Evolutionary conservation across 1,140 invertebrate species (phyloP).

Genomic region (Heliothis virescens): DNA sequence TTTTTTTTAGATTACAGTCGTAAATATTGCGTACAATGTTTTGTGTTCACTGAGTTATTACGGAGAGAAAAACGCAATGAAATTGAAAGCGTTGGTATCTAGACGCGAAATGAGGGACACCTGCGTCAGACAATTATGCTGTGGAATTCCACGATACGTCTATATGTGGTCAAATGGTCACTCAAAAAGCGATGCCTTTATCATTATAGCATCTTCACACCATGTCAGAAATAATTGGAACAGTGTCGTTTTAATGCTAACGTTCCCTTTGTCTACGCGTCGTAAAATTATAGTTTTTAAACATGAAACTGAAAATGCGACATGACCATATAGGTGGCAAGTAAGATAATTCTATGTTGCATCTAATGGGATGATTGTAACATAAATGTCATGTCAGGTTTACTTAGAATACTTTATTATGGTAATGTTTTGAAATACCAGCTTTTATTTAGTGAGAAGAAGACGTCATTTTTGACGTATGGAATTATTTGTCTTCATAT

Average conservation of each 20-base stretch:
- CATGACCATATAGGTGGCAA: not conserved
- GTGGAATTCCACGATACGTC: not conserved
- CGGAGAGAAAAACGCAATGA: constrained; percentile 45
- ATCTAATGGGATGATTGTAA: constrained; percentile 4
- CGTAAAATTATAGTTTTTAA: constrained; percentile 11
- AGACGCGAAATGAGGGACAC: constrained; percentile 43
- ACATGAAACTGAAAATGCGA: not conserved
- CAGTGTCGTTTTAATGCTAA: constrained; percentile 7
- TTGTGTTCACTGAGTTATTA: constrained; percentile 35
- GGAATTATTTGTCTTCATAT: too few species aligned
- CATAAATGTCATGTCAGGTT: not conserved
- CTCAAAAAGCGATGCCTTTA: constrained; percentile 11
- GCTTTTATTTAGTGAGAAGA: too few species aligned
- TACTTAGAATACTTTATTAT: not conserved
- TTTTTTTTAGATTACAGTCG: constrained; percentile 18
- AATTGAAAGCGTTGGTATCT: constrained; percentile 45
- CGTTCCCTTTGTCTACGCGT: not conserved
- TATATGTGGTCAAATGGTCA: not conserved
- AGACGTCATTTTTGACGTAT: too few species aligned
- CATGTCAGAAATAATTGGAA: constrained; percentile 29
- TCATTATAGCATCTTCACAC: constrained; percentile 32
- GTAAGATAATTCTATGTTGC: not conserved
- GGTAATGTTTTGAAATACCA: not conserved
- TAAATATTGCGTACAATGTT: constrained; percentile 36
- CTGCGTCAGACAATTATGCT: constrained; percentile 42